Percentiles rank a stretch among this genome's conserved stretches.
Conservation (phyloP, 1,140 invertebrate species). For the Drosophila ercepeae region DNA sequence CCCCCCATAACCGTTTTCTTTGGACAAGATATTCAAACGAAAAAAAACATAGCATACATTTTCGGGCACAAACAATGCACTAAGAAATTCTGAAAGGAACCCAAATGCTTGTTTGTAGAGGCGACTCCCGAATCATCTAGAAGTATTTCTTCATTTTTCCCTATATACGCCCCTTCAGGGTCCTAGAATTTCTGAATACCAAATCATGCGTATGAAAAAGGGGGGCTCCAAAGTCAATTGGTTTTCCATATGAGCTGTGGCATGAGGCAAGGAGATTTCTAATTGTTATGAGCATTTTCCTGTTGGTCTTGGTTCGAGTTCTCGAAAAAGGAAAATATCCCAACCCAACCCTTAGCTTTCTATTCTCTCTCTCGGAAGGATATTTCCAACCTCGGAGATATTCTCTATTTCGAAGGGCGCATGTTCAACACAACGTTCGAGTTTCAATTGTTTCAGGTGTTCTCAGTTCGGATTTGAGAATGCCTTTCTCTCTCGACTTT, state of each 20-base stretch:
- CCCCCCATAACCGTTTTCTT: not conserved
- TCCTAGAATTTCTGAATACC: constrained; percentile 15
- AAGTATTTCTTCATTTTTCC: not conserved
- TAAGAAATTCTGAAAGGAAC: constrained; percentile 72
- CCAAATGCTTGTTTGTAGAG: constrained; percentile 8
- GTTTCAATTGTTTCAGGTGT: constrained; percentile 33
- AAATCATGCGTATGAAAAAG: constrained; percentile 56
- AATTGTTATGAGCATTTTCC: constrained; percentile 69
- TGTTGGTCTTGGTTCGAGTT: constrained; percentile 62
- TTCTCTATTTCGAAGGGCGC: constrained; percentile 27
- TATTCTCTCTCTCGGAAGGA: constrained; percentile 1
- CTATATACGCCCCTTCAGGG: not conserved
- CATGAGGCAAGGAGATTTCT: constrained; percentile 18
- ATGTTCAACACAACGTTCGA: constrained; percentile 37
- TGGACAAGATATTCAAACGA: not conserved
- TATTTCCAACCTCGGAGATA: not conserved
- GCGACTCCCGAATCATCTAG: constrained; percentile 32
- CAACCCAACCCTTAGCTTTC: constrained; percentile 52
- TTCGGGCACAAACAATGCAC: constrained; percentile 60
- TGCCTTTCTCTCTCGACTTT: not conserved
- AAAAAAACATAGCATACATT: constrained; percentile 45
- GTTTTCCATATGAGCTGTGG: constrained; percentile 11
- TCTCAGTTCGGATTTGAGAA: constrained; percentile 9
- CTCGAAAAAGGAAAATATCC: constrained; percentile 3
- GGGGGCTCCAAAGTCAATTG: constrained; percentile 1